Conservation (phyloP, 2,888 invertebrate species). For the Phalera bucephala region DNA sequence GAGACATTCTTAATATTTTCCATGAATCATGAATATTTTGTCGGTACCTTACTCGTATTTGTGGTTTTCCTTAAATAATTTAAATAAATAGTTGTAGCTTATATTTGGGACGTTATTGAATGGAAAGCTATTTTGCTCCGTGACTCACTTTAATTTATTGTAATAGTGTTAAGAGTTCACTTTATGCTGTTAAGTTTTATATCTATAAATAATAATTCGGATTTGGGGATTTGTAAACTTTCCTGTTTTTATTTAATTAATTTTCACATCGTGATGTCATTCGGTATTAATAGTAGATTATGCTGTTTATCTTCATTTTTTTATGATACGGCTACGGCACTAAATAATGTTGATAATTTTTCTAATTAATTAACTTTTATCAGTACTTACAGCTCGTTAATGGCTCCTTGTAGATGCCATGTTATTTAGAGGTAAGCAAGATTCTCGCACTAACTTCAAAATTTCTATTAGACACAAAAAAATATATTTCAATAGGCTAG, state of each 20-base stretch:
- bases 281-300: neutral
- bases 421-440: too few relatives aligned
- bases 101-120: slow-evolving; percentile 7
- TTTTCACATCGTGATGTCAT: slow-evolving; percentile 12
- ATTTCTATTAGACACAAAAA: too few relatives aligned
- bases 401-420: too few relatives aligned
- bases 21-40: slow-evolving; percentile 16
- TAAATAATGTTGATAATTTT: too few relatives aligned
- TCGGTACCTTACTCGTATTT: neutral
- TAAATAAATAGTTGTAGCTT: slow-evolving; percentile 15
- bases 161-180: slow-evolving; percentile 43
- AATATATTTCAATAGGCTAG: too few relatives aligned
- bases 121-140: slow-evolving; percentile 35
- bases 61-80: slow-evolving; percentile 16
- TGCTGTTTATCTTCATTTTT: too few relatives aligned
- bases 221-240: slow-evolving; percentile 9
- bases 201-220: slow-evolving; percentile 21
- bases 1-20: slow-evolving; percentile 6
- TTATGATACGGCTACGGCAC: too few relatives aligned
- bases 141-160: slow-evolving; percentile 35
- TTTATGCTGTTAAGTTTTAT: slow-evolving; percentile 21
- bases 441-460: too few relatives aligned
- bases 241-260: slow-evolving; percentile 21
- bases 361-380: too few relatives aligned
- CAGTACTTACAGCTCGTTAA: too few relatives aligned